These are phyloP conservation scores for Lacanobia wlatinum DNA, from an alignment of 2,888 invertebrate genomes.

Conservation along the genomic window DNA sequence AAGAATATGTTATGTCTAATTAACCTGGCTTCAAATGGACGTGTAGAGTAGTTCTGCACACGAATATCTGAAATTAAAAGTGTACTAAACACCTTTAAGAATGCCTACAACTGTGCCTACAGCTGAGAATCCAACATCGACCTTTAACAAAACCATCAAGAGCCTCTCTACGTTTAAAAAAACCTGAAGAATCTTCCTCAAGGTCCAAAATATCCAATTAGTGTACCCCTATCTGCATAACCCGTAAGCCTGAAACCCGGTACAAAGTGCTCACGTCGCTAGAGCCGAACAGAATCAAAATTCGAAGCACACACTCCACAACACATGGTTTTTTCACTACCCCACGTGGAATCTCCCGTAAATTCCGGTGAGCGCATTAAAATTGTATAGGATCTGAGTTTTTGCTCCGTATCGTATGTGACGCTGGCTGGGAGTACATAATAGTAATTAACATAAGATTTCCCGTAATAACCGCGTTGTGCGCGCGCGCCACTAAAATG, in stretches of 20 bases:
- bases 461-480: slow-evolving; percentile 86
- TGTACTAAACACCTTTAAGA: background rate
- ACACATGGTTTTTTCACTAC: slow-evolving; percentile 79
- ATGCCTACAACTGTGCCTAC: background rate
- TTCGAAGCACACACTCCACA: slow-evolving; percentile 77
- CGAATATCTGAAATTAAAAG: slow-evolving; percentile 24
- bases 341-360: slow-evolving; percentile 84
- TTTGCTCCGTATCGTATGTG: slow-evolving; percentile 81
- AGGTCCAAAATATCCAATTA: slow-evolving; percentile 32
- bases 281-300: slow-evolving; percentile 74
- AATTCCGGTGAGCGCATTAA: slow-evolving; percentile 87
- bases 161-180: background rate
- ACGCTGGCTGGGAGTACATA: slow-evolving; percentile 73
- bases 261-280: slow-evolving; percentile 40
- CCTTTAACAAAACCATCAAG: background rate
- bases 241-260: slow-evolving; percentile 18
- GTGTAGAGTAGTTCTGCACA: slow-evolving; percentile 12
- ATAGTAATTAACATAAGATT: slow-evolving; percentile 88
- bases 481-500: slow-evolving; percentile 83
- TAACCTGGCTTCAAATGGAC: slow-evolving; percentile 19
- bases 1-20: slow-evolving; percentile 34
- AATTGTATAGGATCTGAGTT: slow-evolving; percentile 86
- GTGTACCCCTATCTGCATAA: slow-evolving; percentile 7
- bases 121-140: background rate
- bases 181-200: background rate